Evolutionary conservation across 1,140 invertebrate genomes (phyloP), one percentile per base, ranked within the genome.

Genomic region (Homarus americanus): DNA sequence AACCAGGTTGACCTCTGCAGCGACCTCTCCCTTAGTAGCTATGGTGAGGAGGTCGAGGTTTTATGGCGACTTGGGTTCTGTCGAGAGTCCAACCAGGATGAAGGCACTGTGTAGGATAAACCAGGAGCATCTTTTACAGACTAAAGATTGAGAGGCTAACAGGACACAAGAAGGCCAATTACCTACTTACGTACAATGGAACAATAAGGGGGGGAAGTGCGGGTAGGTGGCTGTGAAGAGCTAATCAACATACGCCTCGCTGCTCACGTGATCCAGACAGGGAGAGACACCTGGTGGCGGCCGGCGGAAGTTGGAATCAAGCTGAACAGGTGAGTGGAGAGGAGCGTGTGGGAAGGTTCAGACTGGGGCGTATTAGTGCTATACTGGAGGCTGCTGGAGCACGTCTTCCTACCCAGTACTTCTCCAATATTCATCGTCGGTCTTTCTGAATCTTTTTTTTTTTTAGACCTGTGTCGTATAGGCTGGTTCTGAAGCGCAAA

Each of bases 101-200:
- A 49, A 2, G 44, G 17, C 44, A 49, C 44, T 10, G 44, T 9
- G 9, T 9, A 49, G 2, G 44, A 49, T 49, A 17, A 49, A 49
- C n/a, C n/a, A n/a, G n/a, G n/a, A n/a, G n/a, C n/a, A 79, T 12
- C 63, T 69, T n/a, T 69, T 32, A 69, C 12, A 20, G 34, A 69
- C 34, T n/a, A 38, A 40, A 63, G 82, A 83, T 66, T 32, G 82
- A 69, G 58, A 83, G 82, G 82, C 63, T 36, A 34, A 40, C 82
- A 83, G 82, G 82, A 69, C 63, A 69, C 40, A 38, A 83, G 82
- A 15, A 40, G 82, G 58, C 82, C 82, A 83, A 83, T 83, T 83
- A 83, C 82, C 82, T 83, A 83, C 82, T 83, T 83, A 83, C n/a
- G 38, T 28, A 83, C 82, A 83, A 83, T 66, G 82, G 82, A 69